These are phyloP conservation scores for Pelobates fuscus DNA, from an alignment of 2,113 vertebrate species.

Conservation along the genomic window DNA sequence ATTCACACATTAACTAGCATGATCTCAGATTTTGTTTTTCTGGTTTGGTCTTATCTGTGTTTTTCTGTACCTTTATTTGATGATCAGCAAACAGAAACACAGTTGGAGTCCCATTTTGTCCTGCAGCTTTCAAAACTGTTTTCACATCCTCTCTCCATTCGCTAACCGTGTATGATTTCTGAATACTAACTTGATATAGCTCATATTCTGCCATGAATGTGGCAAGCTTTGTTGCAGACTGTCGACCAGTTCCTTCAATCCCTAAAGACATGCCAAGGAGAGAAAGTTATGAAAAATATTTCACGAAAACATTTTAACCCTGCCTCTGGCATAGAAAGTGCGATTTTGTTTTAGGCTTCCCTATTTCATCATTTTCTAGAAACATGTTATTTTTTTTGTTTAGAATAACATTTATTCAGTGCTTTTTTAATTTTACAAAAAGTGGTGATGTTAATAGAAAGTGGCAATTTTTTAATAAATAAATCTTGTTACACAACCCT, in stretches of 20 bases:
- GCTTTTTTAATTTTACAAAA: too few relatives aligned
- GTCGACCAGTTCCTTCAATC: slow-evolving; percentile 52
- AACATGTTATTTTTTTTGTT: too few relatives aligned
- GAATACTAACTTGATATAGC: slow-evolving; percentile 59
- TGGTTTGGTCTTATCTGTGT: slow-evolving; percentile 58
- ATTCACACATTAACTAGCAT: slow-evolving; percentile 46
- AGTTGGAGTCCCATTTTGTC: slow-evolving; percentile 43
- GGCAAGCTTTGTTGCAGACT: slow-evolving; percentile 48
- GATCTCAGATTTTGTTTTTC: slow-evolving; percentile 63
- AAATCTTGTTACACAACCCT: too few relatives aligned
- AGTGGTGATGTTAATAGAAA: too few relatives aligned
- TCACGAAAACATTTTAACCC: too few relatives aligned
- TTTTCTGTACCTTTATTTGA: slow-evolving; percentile 65
- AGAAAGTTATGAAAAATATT: neutral
- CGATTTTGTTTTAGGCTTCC: too few relatives aligned
- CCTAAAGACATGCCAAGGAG: slow-evolving; percentile 41
- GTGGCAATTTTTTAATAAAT: too few relatives aligned
- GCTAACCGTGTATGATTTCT: slow-evolving; percentile 46
- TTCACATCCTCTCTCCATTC: slow-evolving; percentile 54
- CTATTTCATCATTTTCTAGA: too few relatives aligned
- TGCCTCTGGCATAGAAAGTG: too few relatives aligned
- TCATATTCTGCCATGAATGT: slow-evolving; percentile 51
- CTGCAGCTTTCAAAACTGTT: slow-evolving; percentile 50
- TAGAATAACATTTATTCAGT: too few relatives aligned
- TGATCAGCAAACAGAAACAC: slow-evolving; percentile 61